Evolutionary conservation across 2,888 invertebrate genomes (phyloP).

Genomic region (Drepana falcataria): DNA sequence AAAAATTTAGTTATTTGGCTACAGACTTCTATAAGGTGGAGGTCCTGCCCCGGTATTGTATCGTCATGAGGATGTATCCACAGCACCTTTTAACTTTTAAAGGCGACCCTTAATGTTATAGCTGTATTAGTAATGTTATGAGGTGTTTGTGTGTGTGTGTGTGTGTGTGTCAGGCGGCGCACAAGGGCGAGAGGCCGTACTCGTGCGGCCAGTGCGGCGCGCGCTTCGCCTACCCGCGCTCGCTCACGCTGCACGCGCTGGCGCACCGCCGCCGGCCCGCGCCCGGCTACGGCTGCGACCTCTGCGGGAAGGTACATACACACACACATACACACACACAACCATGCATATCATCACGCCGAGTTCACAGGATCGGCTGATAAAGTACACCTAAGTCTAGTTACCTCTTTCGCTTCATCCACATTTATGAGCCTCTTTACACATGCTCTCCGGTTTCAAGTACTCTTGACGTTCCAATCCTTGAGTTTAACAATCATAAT

Average conservation of each 20-base stretch:
- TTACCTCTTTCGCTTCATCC: too few relatives aligned
- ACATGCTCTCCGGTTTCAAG: too few relatives aligned
- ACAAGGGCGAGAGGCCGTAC: conserved; percentile 78
- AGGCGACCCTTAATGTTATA: too few relatives aligned
- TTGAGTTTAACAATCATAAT: too few relatives aligned
- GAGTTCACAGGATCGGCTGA: conserved; percentile 36
- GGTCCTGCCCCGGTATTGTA: too few relatives aligned
- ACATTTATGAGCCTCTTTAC: too few relatives aligned
- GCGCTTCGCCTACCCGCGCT: conserved; percentile 80
- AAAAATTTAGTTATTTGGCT: too few relatives aligned
- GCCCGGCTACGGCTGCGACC: conserved; percentile 79
- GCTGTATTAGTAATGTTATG: neutral
- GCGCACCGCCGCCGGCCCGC: conserved; percentile 56
- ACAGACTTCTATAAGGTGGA: too few relatives aligned
- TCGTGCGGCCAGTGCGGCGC: conserved; percentile 79
- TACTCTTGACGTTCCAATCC: too few relatives aligned
- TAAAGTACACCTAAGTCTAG: conserved; percentile 79
- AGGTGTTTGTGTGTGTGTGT: neutral
- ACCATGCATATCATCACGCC: conserved; percentile 73
- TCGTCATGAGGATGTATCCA: too few relatives aligned
- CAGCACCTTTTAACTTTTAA: neutral
- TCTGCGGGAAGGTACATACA: conserved; percentile 63
- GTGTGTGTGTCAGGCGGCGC: conserved; percentile 58
- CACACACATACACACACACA: too few relatives aligned
- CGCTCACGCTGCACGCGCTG: conserved; percentile 77